Percentiles rank a stretch among this genome's conserved stretches.
Evolutionary conservation across 2,797 vertebrate species (phyloP).

Genomic region (Chaetodon trifasciatus): DNA sequence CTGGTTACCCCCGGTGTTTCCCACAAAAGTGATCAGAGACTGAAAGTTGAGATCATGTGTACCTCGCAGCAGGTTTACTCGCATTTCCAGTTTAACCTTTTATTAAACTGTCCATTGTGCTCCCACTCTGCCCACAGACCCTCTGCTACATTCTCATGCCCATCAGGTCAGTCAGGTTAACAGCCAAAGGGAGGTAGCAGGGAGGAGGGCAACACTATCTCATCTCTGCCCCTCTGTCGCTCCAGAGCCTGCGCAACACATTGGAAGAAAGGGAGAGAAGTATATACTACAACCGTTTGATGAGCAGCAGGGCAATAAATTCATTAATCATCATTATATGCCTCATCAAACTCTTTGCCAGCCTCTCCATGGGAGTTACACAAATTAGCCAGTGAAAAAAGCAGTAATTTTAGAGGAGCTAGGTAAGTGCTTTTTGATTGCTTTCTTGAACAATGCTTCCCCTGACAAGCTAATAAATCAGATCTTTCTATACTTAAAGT

Average conservation of each 20-base stretch:
- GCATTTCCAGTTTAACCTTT: constrained; percentile 86
- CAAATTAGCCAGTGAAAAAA: constrained; percentile 99
- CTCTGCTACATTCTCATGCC: constrained; percentile 83
- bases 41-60: constrained; percentile 86
- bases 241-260: constrained; percentile 75
- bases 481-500: constrained; percentile 91
- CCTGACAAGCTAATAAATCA: constrained; percentile 99
- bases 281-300: constrained; percentile 95
- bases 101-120: constrained; percentile 90
- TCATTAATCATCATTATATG: constrained; percentile 99
- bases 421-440: constrained; percentile 99
- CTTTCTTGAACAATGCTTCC: constrained; percentile 96
- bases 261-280: constrained; percentile 86
- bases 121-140: constrained; percentile 76
- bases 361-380: constrained; percentile 99
- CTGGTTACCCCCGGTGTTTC: constrained; percentile 87
- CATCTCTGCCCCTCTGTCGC: constrained; percentile 65
- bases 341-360: constrained; percentile 99
- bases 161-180: constrained; percentile 89
- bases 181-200: constrained; percentile 78
- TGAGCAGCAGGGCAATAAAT: constrained; percentile 98
- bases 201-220: constrained; percentile 68
- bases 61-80: constrained; percentile 87
- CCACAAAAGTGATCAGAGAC: constrained; percentile 87
- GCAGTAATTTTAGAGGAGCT: constrained; percentile 98